These are phyloP conservation scores for Scopus umbretta DNA, from an alignment of 2,113 vertebrate species.

Conservation along the genomic window DNA sequence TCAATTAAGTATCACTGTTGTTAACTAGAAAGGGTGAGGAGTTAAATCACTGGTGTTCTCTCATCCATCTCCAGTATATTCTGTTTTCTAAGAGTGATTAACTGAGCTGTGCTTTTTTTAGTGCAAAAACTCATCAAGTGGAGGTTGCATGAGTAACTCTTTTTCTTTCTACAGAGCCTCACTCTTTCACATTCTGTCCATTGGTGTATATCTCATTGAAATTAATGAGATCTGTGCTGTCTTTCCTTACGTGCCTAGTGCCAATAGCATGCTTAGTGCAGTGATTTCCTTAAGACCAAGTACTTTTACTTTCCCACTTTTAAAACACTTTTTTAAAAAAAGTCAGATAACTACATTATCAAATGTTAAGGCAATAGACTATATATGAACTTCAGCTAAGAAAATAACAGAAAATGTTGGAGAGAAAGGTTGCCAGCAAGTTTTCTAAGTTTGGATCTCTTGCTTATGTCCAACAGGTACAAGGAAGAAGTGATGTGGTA, in stretches of 20 bases:
- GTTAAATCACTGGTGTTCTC: background rate
- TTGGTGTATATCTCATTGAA: background rate
- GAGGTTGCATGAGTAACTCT: background rate
- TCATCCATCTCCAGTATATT: background rate
- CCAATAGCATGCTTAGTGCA: background rate
- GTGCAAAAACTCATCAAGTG: background rate
- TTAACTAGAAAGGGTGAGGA: background rate
- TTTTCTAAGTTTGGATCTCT: background rate
- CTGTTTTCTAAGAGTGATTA: background rate
- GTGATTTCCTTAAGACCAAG: background rate
- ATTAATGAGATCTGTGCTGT: background rate
- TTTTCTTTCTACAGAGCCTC: background rate
- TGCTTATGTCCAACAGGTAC: background rate
- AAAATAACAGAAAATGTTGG: background rate
- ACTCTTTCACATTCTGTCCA: background rate
- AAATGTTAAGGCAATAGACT: background rate
- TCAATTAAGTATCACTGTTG: background rate
- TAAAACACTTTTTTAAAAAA: background rate
- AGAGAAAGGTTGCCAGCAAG: background rate
- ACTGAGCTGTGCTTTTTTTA: background rate
- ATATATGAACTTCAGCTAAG: background rate
- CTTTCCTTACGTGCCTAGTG: background rate
- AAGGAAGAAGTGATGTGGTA: background rate
- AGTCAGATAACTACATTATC: background rate
- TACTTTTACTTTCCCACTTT: background rate